These are phyloP conservation scores for Apis cerana DNA, from an alignment of 1,140 invertebrate species.

Conservation along the genomic window DNA sequence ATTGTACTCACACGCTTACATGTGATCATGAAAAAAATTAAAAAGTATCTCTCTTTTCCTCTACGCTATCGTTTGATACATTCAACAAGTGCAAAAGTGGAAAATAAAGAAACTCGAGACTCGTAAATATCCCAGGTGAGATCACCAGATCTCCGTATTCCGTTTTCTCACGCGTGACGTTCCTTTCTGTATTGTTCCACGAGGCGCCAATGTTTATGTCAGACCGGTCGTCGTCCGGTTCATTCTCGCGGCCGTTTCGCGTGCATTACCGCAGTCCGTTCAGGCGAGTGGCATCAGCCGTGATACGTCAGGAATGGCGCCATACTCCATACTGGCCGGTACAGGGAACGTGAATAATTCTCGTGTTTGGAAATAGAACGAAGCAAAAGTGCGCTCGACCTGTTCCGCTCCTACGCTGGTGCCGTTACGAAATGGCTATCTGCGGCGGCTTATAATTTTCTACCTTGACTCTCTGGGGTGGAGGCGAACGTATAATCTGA, in stretches of 20 bases:
- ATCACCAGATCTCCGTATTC: constrained; percentile 10
- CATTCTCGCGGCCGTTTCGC: not conserved
- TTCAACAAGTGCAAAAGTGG: no score
- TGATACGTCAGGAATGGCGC: constrained; percentile 68
- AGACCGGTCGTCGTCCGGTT: constrained; percentile 7
- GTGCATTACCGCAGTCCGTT: not conserved
- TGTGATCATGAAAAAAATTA: no score
- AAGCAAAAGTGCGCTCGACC: constrained; percentile 53
- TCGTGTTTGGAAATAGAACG: constrained; percentile 68
- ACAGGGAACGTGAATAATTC: constrained; percentile 62
- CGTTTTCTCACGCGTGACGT: constrained; percentile 38
- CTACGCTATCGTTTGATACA: no score
- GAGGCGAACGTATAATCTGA: constrained; percentile 8
- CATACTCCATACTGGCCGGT: constrained; percentile 22
- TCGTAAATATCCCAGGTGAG: constrained; percentile 1
- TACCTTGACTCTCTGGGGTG: not conserved
- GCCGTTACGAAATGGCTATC: constrained; percentile 8
- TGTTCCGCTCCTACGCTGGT: constrained; percentile 30
- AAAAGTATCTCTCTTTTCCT: no score
- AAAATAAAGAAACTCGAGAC: not conserved
- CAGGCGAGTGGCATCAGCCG: constrained; percentile 43
- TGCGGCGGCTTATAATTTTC: constrained; percentile 23
- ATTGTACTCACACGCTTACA: no score
- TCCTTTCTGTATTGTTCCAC: constrained; percentile 53
- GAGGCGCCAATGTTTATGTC: constrained; percentile 38